Evolutionary conservation across 2,797 vertebrate genomes (phyloP).

Genomic region (Echeneis naucrates): DNA sequence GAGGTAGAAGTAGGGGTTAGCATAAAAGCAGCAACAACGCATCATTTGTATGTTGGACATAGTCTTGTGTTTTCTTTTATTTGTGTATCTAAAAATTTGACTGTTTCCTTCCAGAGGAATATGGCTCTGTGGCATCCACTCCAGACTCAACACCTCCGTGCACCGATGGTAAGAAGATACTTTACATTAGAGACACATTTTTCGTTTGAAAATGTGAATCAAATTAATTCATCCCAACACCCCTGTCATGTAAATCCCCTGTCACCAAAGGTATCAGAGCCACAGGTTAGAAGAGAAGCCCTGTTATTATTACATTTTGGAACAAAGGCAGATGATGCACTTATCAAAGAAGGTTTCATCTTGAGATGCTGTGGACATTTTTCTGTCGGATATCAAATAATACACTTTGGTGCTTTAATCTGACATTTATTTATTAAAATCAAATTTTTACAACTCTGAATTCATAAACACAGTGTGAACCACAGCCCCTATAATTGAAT

Average conservation of each 20-base stretch:
- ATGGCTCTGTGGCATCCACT: constrained; percentile 87
- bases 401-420: constrained; percentile 37
- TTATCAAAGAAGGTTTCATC: constrained; percentile 55
- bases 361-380: constrained; percentile 17
- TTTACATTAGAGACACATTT: neutral
- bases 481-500: neutral
- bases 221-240: constrained; percentile 9
- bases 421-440: constrained; percentile 32
- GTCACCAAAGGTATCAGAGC: neutral
- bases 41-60: neutral
- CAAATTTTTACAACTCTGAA: constrained; percentile 1
- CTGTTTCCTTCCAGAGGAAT: constrained; percentile 85
- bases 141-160: constrained; percentile 89
- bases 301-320: constrained; percentile 8
- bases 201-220: constrained; percentile 10
- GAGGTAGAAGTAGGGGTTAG: neutral
- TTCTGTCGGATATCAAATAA: constrained; percentile 38
- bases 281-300: constrained; percentile 26
- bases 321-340: constrained; percentile 7
- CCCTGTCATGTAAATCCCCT: neutral
- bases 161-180: constrained; percentile 82
- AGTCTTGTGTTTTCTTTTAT: neutral
- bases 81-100: constrained; percentile 22
- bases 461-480: neutral
- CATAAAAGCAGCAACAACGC: neutral